Conservation (phyloP, 2,113 vertebrate species). For the Microcebus lehilahytsara region DNA sequence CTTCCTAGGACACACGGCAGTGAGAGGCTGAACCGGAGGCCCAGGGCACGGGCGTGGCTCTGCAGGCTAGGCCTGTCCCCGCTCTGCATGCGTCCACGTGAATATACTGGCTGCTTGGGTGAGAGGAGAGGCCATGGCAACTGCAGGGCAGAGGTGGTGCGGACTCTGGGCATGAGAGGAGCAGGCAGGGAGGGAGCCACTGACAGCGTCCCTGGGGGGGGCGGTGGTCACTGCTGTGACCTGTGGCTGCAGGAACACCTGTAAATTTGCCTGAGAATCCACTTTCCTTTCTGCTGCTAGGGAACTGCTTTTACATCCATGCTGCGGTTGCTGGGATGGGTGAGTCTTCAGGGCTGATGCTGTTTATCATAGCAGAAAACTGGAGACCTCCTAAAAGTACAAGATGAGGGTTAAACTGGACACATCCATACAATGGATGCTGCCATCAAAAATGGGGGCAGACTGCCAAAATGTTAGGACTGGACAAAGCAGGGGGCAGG, state of each 20-base stretch:
- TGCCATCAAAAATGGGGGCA: not conserved
- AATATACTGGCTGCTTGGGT: not conserved
- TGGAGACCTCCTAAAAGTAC: not conserved
- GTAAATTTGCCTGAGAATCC: not conserved
- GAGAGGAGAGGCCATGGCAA: not conserved
- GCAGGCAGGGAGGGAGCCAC: not conserved
- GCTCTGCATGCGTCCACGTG: not conserved
- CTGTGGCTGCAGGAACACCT: not conserved
- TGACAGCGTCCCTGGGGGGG: not conserved
- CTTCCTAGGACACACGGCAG: not conserved
- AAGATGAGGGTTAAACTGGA: not conserved
- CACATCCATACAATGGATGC: too few relatives aligned
- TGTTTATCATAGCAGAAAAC: not conserved
- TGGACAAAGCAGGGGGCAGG: not conserved
- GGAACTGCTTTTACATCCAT: not conserved
- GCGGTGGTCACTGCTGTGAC: too few relatives aligned
- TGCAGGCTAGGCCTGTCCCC: not conserved
- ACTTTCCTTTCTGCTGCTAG: not conserved
- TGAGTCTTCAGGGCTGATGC: not conserved
- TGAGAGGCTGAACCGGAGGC: not conserved
- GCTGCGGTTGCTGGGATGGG: not conserved
- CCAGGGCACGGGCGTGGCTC: not conserved
- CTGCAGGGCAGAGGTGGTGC: not conserved
- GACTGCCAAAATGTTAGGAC: not conserved
- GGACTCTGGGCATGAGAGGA: not conserved